Evolutionary conservation across 1,140 invertebrate genomes (phyloP).

Genomic region (Saccostrea glomerata): DNA sequence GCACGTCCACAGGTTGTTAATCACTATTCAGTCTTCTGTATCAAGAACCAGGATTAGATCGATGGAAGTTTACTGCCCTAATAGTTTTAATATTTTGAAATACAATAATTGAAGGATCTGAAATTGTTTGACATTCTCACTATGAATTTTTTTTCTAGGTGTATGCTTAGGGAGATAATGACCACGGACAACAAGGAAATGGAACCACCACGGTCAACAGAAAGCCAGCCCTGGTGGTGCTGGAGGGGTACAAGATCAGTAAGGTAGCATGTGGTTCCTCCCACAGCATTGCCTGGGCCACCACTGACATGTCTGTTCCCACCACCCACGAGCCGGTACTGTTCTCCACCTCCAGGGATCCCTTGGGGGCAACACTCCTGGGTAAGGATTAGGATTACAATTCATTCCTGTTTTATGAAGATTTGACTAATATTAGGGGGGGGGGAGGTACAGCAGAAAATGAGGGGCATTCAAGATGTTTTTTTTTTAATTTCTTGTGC

Average conservation of each 20-base stretch:
- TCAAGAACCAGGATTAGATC: too few species aligned
- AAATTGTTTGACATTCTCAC: too few species aligned
- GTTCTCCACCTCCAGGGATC: slow-evolving; percentile 91
- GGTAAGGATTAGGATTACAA: slow-evolving; percentile 72
- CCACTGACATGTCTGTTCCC: slow-evolving; percentile 84
- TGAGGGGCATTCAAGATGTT: too few species aligned
- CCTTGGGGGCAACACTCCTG: slow-evolving; percentile 86
- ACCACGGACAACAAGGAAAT: slow-evolving; percentile 97
- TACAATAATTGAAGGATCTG: too few species aligned
- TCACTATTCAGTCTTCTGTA: too few species aligned
- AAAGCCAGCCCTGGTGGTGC: slow-evolving; percentile 91
- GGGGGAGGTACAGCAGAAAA: slow-evolving; percentile 80
- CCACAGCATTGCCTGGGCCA: slow-evolving; percentile 96
- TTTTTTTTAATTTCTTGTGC: slow-evolving; percentile 34
- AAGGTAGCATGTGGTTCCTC: slow-evolving; percentile 96
- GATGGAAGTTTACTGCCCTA: too few species aligned
- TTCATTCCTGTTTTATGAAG: too few species aligned
- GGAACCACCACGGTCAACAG: slow-evolving; percentile 94
- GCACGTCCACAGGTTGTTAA: slow-evolving; percentile 82
- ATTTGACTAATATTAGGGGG: slow-evolving; percentile 78
- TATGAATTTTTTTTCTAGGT: slow-evolving; percentile 81
- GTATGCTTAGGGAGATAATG: slow-evolving; percentile 97
- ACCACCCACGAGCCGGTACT: slow-evolving; percentile 90
- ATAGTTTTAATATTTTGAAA: too few species aligned
- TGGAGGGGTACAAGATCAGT: slow-evolving; percentile 91